Evolutionary conservation across 2,888 invertebrate genomes (phyloP).

Genomic region (Temnothorax rugatulus): DNA sequence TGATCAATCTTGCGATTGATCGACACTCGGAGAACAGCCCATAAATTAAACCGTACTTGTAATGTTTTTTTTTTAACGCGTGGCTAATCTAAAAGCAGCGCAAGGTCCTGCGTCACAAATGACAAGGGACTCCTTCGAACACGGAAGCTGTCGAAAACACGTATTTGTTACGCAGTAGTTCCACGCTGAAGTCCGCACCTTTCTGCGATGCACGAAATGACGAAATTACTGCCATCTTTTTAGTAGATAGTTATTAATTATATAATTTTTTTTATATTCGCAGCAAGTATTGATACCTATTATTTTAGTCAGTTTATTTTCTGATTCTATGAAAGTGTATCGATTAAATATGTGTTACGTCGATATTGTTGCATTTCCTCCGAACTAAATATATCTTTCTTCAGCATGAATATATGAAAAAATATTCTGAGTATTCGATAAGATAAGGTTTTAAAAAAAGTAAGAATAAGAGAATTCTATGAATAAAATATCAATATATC

Average conservation of each 20-base stretch:
- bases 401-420: neutral
- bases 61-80: constrained; percentile 58
- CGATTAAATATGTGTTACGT: neutral
- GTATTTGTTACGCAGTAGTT: constrained; percentile 1
- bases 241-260: neutral
- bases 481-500: constrained; percentile 1
- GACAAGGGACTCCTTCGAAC: constrained; percentile 58
- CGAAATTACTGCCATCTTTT: neutral
- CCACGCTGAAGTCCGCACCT: neutral
- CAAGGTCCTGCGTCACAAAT: constrained; percentile 59
- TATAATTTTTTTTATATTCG: neutral
- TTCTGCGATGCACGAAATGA: neutral
- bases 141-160: constrained; percentile 54
- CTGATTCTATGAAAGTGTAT: too few relatives aligned
- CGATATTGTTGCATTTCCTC: neutral
- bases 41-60: constrained; percentile 56
- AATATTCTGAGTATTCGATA: neutral
- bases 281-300: neutral
- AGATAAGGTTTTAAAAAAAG: neutral
- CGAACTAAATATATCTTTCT: neutral
- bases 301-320: neutral
- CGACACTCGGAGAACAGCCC: neutral
- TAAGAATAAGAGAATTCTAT: neutral
- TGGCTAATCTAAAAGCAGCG: constrained; percentile 67
- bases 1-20: constrained; percentile 20